Evolutionary conservation across 2,888 invertebrate genomes (phyloP).

Genomic region (Eristalis intricaria): DNA sequence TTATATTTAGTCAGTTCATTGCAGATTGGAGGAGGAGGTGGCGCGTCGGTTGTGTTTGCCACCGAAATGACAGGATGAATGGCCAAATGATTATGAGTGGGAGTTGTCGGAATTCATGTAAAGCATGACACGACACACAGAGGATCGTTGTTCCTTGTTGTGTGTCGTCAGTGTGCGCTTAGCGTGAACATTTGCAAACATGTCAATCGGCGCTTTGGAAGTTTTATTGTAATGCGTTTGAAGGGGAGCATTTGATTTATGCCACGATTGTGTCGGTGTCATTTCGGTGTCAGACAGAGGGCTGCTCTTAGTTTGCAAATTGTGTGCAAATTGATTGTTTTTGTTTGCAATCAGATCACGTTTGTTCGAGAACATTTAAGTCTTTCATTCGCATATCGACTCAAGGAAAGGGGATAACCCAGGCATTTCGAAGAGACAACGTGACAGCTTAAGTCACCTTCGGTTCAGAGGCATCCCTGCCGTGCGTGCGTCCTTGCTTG

Average conservation of each 20-base stretch:
- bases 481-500: no score
- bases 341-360: no score
- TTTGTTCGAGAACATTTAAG: no score
- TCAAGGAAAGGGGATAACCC: no score
- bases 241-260: slow-evolving; percentile 2
- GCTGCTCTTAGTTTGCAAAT: neutral
- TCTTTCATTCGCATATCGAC: no score
- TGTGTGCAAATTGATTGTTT: no score
- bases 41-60: neutral
- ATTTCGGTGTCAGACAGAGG: neutral
- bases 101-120: slow-evolving; percentile 21
- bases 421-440: no score
- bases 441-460: no score
- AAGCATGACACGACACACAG: neutral
- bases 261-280: slow-evolving; percentile 25
- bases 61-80: slow-evolving; percentile 18
- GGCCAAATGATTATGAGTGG: neutral
- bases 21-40: neutral
- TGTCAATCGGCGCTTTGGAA: slow-evolving; percentile 13
- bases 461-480: no score
- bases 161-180: slow-evolving; percentile 1
- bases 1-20: slow-evolving; percentile 47
- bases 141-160: neutral
- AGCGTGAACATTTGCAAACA: slow-evolving; percentile 10
- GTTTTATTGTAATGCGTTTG: slow-evolving; percentile 20